Conservation (phyloP, 2,113 vertebrate genomes). For the Barnardius zonarius region DNA sequence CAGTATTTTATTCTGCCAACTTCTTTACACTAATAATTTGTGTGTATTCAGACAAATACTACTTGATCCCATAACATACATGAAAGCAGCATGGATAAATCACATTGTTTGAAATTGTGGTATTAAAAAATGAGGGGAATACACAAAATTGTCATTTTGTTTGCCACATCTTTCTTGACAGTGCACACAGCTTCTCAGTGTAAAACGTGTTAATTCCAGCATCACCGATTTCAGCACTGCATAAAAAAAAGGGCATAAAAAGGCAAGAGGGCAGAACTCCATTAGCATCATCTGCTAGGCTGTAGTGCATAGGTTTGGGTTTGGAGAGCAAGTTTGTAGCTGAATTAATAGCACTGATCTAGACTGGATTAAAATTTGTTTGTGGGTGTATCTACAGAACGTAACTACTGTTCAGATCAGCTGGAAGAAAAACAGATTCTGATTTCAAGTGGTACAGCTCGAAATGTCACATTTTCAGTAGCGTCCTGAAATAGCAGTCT, state of each 20-base stretch:
- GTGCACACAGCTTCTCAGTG: not conserved
- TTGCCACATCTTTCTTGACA: not conserved
- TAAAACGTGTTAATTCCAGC: not conserved
- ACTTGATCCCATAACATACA: not conserved
- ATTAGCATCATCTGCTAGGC: not conserved
- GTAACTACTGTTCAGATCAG: not conserved
- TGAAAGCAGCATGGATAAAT: not conserved
- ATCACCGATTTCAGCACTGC: not conserved
- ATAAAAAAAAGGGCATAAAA: not conserved
- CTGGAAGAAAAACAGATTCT: not conserved
- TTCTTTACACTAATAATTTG: not conserved
- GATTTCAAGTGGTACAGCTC: constrained; percentile 10
- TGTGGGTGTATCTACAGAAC: not conserved
- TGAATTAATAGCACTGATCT: not conserved
- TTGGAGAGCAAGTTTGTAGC: not conserved
- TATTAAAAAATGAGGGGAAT: not conserved
- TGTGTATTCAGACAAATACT: not conserved
- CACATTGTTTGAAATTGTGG: not conserved
- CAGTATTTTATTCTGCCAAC: not conserved
- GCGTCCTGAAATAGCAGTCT: constrained; percentile 30
- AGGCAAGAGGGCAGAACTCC: not conserved
- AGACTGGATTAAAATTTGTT: not conserved
- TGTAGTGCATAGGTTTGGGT: not conserved
- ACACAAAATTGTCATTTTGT: not conserved
- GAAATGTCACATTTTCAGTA: constrained; percentile 33